A percentile compares a stretch with the other conserved stretches of the same genome.
Evolutionary conservation across 2,888 invertebrate species (phyloP).

Genomic region (Creontiades dilutus): DNA sequence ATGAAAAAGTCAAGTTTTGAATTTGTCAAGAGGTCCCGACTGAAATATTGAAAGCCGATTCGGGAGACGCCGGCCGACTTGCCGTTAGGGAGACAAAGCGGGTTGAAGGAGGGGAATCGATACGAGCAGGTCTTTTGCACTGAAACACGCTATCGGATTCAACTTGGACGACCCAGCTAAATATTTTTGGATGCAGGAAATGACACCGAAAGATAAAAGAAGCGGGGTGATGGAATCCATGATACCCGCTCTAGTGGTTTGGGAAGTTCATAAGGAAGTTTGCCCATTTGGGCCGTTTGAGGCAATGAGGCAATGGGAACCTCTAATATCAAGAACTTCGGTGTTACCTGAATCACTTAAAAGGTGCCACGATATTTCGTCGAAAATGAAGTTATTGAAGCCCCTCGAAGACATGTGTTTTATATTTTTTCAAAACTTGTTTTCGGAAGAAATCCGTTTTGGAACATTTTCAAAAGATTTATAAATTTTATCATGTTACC

Average conservation of each 20-base stretch:
- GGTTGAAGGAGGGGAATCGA: conserved; percentile 7
- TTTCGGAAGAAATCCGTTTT: too few species aligned
- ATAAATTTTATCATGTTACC: too few species aligned
- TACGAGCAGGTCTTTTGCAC: conserved; percentile 23
- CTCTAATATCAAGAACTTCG: too few species aligned
- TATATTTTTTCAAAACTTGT: too few species aligned
- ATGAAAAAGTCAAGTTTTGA: not conserved
- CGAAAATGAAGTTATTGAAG: too few species aligned
- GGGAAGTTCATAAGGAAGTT: too few species aligned
- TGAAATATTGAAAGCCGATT: conserved; percentile 43
- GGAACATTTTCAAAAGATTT: too few species aligned
- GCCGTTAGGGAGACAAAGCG: conserved; percentile 13
- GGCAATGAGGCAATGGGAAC: too few species aligned
- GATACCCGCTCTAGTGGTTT: not conserved
- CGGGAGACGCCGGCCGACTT: not conserved
- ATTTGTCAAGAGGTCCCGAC: conserved; percentile 37
- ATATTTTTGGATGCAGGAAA: conserved; percentile 40
- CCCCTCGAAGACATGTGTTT: too few species aligned
- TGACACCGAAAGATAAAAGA: not conserved
- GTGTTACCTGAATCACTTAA: too few species aligned
- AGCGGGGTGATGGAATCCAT: not conserved
- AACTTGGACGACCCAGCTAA: not conserved
- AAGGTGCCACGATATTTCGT: too few species aligned
- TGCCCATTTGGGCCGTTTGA: too few species aligned
- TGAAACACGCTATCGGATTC: conserved; percentile 23